phyloP scores from a whole-genome alignment of 1,140 invertebrate genomes.

The Leptinotarsa lineolata region DNA sequence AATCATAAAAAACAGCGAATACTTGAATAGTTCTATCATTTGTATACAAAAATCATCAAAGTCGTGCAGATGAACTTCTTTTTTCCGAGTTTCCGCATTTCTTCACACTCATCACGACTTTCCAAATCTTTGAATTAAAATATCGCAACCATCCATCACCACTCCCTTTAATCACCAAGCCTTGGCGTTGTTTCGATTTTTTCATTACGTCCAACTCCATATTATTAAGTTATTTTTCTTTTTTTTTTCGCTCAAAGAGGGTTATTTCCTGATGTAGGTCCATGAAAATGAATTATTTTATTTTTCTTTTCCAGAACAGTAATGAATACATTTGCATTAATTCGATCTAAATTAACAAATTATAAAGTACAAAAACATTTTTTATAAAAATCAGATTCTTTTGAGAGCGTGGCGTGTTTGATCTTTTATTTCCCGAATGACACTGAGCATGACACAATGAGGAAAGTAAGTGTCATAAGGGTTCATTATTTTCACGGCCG shows the following conservation, averaged over 20 bases:
- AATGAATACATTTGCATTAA: slow-evolving; percentile 3
- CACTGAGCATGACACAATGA: not conserved
- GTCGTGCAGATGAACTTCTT: too few species aligned
- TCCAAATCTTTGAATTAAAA: not conserved
- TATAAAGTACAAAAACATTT: not conserved
- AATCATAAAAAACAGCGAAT: too few species aligned
- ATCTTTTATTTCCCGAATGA: not conserved
- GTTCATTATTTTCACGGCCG: too few species aligned
- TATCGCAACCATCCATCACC: not conserved
- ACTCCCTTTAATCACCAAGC: not conserved
- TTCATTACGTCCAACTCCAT: not conserved
- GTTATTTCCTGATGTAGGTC: not conserved
- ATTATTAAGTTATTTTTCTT: slow-evolving; percentile 7
- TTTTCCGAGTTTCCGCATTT: too few species aligned
- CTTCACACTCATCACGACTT: not conserved
- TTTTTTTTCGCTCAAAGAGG: not conserved
- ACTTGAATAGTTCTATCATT: too few species aligned
- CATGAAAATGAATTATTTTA: not conserved
- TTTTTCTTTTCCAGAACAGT: not conserved
- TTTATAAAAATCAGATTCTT: not conserved
- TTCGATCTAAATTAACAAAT: not conserved
- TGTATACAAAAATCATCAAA: too few species aligned
- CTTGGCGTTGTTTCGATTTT: not conserved
- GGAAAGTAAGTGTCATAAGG: too few species aligned
- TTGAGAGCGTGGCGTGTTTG: not conserved